These are phyloP conservation scores for Erythrolamprus reginae DNA, from an alignment of 2,113 vertebrate species.

Conservation along the genomic window DNA sequence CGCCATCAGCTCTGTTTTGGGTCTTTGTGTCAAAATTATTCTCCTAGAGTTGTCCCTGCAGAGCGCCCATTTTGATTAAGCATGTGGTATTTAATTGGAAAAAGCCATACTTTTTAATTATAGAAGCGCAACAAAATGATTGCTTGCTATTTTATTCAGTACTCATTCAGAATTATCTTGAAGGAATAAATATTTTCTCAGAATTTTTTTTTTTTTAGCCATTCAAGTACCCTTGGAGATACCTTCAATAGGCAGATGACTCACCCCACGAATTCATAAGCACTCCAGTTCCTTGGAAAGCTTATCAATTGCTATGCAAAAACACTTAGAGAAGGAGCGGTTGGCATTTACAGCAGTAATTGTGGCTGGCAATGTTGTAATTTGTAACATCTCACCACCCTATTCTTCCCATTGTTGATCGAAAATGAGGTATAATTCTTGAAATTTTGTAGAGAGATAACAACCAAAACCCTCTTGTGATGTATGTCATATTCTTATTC, in stretches of 20 bases:
- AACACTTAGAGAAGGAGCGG: constrained; percentile 35
- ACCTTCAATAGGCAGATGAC: constrained; percentile 55
- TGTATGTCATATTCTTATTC: background rate
- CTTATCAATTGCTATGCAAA: constrained; percentile 48
- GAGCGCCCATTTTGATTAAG: background rate
- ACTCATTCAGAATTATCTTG: constrained; percentile 50
- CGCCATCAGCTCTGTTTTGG: background rate
- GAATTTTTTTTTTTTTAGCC: constrained; percentile 46
- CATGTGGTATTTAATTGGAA: constrained; percentile 26
- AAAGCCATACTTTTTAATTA: constrained; percentile 46
- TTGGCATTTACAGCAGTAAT: constrained; percentile 30
- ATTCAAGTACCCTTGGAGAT: constrained; percentile 55
- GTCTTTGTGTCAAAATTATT: background rate
- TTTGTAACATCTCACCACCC: background rate
- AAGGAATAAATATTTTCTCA: constrained; percentile 61
- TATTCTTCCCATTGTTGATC: background rate
- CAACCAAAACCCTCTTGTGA: background rate
- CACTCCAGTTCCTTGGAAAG: constrained; percentile 46
- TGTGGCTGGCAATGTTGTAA: background rate
- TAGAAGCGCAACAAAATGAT: constrained; percentile 47
- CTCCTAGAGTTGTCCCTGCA: background rate
- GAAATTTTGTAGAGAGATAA: background rate
- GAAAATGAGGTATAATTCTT: background rate
- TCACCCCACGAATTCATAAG: constrained; percentile 60
- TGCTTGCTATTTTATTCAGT: constrained; percentile 39